Evolutionary conservation across 2,113 vertebrate species (phyloP).

Genomic region (Paramormyrops kingsleyae): DNA sequence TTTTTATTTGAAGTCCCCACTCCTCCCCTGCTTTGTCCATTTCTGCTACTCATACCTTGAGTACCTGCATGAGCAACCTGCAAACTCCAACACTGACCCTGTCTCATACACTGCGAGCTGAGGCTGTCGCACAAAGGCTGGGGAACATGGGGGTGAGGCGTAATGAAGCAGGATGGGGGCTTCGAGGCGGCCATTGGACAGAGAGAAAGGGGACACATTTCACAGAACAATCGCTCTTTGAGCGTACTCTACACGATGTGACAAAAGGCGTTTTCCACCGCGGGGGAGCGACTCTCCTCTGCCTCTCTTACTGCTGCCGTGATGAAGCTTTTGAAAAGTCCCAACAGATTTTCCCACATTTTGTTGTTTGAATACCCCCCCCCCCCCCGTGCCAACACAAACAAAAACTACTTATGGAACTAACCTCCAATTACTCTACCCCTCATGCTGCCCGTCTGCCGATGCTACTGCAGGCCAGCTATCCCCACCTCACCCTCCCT

Average conservation of each 20-base stretch:
- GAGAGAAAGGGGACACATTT: not conserved
- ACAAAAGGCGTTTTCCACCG: not conserved
- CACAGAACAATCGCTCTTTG: not conserved
- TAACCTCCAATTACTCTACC: not conserved
- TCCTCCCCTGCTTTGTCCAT: not conserved
- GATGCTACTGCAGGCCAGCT: not conserved
- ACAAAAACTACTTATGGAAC: slow-evolving; percentile 1
- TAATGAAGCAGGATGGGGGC: not conserved
- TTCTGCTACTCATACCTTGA: not conserved
- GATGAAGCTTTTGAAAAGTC: not conserved
- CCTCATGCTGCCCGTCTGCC: not conserved
- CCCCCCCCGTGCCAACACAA: not conserved
- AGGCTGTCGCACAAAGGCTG: not conserved
- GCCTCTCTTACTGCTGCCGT: not conserved
- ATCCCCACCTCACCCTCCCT: not conserved
- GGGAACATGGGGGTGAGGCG: not conserved
- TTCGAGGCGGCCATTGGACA: not conserved
- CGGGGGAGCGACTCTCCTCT: not conserved
- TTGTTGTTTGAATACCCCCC: not conserved
- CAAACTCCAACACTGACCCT: not conserved
- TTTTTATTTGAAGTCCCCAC: not conserved
- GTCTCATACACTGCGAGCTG: not conserved
- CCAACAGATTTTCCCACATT: slow-evolving; percentile 12
- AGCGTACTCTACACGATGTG: not conserved
- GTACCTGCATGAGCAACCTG: not conserved